Percentiles rank a stretch among this genome's conserved stretches.
Conservation (phyloP, 2,888 invertebrate species). For the Aphrophora alni region DNA sequence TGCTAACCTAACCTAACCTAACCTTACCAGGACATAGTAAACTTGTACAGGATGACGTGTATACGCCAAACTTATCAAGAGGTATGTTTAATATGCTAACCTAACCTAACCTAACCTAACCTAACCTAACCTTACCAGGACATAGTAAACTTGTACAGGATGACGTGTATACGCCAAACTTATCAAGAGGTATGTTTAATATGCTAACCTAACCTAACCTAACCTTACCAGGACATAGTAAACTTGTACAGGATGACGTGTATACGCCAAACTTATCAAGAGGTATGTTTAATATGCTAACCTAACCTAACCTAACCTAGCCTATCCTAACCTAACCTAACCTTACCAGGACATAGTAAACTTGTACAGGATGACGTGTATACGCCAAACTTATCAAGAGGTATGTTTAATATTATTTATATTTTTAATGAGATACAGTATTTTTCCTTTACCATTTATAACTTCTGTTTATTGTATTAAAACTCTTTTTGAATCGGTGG, state of each 20-base stretch:
- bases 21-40: background rate
- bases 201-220: no score
- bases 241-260: background rate
- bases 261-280: background rate
- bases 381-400: background rate
- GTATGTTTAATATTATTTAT: background rate
- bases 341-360: background rate
- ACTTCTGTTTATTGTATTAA: no score
- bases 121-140: conserved; percentile 52
- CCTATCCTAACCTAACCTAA: no score
- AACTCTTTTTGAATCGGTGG: no score
- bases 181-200: background rate
- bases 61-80: background rate
- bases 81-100: background rate
- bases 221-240: background rate
- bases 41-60: background rate
- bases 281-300: background rate
- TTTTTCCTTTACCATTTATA: no score
- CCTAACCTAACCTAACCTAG: no score
- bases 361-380: background rate
- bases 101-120: no score
- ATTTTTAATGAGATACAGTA: no score
- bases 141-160: background rate
- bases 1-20: no score
- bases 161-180: background rate